Base-by-base conservation (phyloP, 1,140 invertebrate species). In the Meloidogyne hapla region DNA sequence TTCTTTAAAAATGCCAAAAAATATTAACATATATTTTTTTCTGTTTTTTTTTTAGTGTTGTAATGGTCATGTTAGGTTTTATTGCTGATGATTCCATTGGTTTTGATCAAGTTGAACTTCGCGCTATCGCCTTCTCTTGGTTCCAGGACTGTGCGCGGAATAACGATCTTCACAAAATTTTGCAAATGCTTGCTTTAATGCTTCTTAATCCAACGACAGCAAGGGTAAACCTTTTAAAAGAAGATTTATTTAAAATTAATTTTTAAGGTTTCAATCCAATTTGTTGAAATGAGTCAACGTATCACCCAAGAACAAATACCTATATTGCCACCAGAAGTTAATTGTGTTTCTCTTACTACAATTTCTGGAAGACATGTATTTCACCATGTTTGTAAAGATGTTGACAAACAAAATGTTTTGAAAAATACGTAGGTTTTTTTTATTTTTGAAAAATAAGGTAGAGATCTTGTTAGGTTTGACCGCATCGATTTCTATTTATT, bases 181-280 rank as follows among this genome's bases (percentile, higher is more conserved):
- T 10, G 88, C 92, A 76, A 90, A 89, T 96, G 28, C 89, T 95
- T 8, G 93, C 93, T 81, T 93, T 94, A 1, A 92, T 94, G 86
- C 87, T 96, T 2, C 88, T 95, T 1, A 91, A 93, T 80, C 91
- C 93, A 13, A 92, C 92, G 64, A 94, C 94, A 0, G 92, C 93
- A 72, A 90, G 94, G 33, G 91, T 70, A 48, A 45, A 48, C 5
- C 18, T 18, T 18, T 48, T 48, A 48, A 18, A n/a, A 18, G 18
- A 48, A 18, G 15, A 3, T 18, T 48, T 48, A 48, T 18, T 48
- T 48, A 42, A 42, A 42, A 4, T 13, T 38, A 25, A 45, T 69
- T 40, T 69, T 23, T 3, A 26, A 70, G 69, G 69, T 95, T 77
- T 93, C 93, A 66, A 92, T 95, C 3, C 91, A 93, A 12, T 93